Base-by-base conservation (phyloP, 2,888 invertebrate genomes). In the Parnassius orleans region DNA sequence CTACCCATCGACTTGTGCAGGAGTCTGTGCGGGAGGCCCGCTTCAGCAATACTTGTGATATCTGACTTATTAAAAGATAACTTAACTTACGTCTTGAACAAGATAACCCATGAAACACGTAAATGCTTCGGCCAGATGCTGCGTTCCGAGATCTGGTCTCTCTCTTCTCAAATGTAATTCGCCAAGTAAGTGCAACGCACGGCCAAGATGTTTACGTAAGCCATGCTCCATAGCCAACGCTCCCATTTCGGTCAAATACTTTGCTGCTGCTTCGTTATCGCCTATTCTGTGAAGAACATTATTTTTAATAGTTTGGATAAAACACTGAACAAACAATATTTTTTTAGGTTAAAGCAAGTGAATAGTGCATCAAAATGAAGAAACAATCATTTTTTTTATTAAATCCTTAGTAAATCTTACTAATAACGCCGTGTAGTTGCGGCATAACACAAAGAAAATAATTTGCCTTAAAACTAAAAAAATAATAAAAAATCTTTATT, bases 171-270 rank as follows among this genome's bases (percentile, higher is more conserved):
- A 73, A 62, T 91, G 87, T 43, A 91, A 72, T 59, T 92, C 92
- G 1, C 91, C 92, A 0, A 91, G 76, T 7, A 90, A 71, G 65
- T 90, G 87, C 52, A 91, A 64, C 0, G 92, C 91, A 10, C 83
- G 77, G 0, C 91, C 91, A 12, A 91, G 73, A 48, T 89, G 87
- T 58, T 81, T 77, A 9, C 83, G 73, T 5, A 86, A 68, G 1
- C 78, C 75, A 42, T 87, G 68, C 5, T 87, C 78, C 87, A 91
- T 86, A 0, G 89, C 89, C 65, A 86, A 57, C 0, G 84, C 78
- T 0, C 91, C 91, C 90, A 92, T 90, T 69, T 88, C 86, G 0
- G 89, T 89, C 1, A 92, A 73, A 12, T 88, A 66, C 51, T 78
- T 80, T 1, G 85, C 84, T 1, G 92, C 87, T 42, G 69, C 67